Evolutionary conservation across 2,888 invertebrate species (phyloP).

Genomic region (Chaetogeoica ovagalla): DNA sequence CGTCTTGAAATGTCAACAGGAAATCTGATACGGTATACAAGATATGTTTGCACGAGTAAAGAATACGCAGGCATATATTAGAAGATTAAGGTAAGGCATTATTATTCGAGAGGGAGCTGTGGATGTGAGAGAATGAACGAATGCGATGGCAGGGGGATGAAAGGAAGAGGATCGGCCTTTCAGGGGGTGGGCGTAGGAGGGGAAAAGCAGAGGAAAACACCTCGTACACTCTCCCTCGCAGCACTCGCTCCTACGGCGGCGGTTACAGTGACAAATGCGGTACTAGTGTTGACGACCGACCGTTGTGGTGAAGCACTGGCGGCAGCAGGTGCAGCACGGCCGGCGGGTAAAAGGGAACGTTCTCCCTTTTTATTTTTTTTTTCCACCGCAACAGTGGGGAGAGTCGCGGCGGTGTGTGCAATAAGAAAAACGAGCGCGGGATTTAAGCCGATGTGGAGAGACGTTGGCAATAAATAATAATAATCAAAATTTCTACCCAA

Average conservation of each 20-base stretch:
- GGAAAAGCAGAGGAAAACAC: background rate
- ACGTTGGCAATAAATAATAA: conserved; percentile 37
- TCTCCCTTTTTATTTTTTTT: no score
- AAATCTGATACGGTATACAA: no score
- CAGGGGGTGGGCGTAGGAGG: no score
- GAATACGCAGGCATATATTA: conserved; percentile 10
- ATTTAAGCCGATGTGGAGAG: conserved; percentile 27
- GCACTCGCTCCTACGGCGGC: background rate
- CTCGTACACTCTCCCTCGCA: background rate
- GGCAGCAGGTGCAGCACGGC: conserved; percentile 16
- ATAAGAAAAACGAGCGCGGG: conserved; percentile 39
- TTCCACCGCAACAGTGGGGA: background rate
- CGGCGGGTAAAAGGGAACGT: background rate
- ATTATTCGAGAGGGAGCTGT: background rate
- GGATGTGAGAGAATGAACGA: background rate
- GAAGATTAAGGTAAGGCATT: conserved; percentile 2
- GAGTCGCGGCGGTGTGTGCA: background rate
- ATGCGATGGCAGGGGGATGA: no score
- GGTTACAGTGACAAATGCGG: conserved; percentile 16
- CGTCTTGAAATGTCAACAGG: no score
- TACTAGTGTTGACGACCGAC: conserved; percentile 24
- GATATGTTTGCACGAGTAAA: background rate
- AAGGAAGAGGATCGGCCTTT: no score
- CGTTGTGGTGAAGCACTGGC: background rate
- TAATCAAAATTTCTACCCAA: conserved; percentile 21